phyloP scores from a whole-genome alignment of 2,113 vertebrate genomes.

The Sinocyclocheilus anophthalmus region DNA sequence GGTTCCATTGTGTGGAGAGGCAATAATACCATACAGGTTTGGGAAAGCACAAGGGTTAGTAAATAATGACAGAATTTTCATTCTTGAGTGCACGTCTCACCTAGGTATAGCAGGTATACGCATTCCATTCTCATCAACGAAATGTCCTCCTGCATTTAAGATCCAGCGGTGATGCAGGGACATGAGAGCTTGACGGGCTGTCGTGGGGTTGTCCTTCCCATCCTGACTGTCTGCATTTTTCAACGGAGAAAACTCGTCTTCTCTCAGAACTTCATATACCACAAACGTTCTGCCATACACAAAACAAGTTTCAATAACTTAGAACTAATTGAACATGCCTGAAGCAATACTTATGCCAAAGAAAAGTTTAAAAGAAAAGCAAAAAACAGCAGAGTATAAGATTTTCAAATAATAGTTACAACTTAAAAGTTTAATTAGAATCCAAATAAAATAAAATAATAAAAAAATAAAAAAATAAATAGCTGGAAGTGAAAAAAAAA shows the following conservation, averaged over 20 bases:
- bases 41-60: background rate
- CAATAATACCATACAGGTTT: background rate
- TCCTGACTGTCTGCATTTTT: conserved; percentile 97
- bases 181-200: conserved; percentile 87
- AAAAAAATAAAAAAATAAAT: too few relatives aligned
- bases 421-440: too few relatives aligned
- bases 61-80: background rate
- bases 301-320: background rate
- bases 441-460: too few relatives aligned
- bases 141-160: conserved; percentile 92
- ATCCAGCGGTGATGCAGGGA: conserved; percentile 98
- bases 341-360: background rate
- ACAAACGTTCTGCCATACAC: conserved; percentile 83
- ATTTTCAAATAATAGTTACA: too few relatives aligned
- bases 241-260: conserved; percentile 94
- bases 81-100: conserved; percentile 68
- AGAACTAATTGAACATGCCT: background rate
- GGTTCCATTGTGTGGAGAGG: background rate
- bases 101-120: conserved; percentile 91
- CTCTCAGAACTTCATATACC: conserved; percentile 91
- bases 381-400: too few relatives aligned
- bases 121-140: conserved; percentile 90
- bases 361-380: too few relatives aligned
- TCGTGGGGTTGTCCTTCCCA: conserved; percentile 94
- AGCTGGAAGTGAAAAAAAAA: background rate